Evolutionary conservation across 2,888 invertebrate genomes (phyloP).

Genomic region (Conus canariensis): DNA sequence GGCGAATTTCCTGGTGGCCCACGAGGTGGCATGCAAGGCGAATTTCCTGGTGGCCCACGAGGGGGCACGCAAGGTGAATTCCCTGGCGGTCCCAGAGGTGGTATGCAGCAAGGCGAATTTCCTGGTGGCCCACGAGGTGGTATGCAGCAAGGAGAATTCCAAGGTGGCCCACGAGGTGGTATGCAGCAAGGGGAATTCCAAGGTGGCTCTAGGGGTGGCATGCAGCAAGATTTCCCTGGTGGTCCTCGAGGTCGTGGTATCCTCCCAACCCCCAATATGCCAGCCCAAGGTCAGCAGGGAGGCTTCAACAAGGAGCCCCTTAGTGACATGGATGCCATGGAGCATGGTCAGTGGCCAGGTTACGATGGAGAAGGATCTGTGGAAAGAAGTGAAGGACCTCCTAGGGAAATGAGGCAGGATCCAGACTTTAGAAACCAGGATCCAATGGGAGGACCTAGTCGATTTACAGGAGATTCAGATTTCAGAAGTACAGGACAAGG

Average conservation of each 20-base stretch:
- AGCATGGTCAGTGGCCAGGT: constrained; percentile 40
- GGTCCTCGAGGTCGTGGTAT: constrained; percentile 26
- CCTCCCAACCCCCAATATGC: constrained; percentile 36
- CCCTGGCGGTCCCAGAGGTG: not conserved
- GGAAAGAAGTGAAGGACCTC: not conserved
- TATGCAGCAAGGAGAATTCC: not conserved
- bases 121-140: not conserved
- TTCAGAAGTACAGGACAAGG: constrained; percentile 19
- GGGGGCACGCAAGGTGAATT: not conserved
- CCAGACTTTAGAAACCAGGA: constrained; percentile 27
- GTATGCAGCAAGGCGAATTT: not conserved
- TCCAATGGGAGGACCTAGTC: not conserved
- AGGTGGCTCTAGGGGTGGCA: not conserved
- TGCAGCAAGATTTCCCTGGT: not conserved
- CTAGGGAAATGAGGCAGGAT: constrained; percentile 28
- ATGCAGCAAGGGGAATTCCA: not conserved
- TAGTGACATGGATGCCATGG: constrained; percentile 22
- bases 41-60: not conserved
- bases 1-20: not conserved
- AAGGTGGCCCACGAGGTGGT: not conserved
- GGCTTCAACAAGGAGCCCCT: not conserved
- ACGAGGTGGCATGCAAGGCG: not conserved
- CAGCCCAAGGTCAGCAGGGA: constrained; percentile 21
- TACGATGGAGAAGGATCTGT: constrained; percentile 33
- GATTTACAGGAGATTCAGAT: constrained; percentile 35